phyloP scores from a whole-genome alignment of 2,113 vertebrate species.

The Phylloscopus trochilus region DNA sequence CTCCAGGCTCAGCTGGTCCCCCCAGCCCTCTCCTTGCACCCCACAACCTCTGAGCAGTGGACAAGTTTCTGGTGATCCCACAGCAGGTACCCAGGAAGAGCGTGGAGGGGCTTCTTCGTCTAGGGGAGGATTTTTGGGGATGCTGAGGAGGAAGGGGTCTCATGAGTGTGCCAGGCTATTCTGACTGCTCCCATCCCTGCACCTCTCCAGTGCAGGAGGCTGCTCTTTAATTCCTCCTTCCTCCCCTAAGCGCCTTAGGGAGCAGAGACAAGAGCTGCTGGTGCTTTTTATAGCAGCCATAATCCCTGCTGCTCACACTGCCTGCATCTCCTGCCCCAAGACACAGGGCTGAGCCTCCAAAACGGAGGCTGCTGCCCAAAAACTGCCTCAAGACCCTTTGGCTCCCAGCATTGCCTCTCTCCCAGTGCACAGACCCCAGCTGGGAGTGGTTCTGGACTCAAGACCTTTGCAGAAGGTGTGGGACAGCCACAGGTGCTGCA shows the following conservation, averaged over 20 bases:
- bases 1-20: background rate
- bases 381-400: fast-evolving
- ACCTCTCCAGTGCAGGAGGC: background rate
- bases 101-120: background rate
- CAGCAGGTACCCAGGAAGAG: background rate
- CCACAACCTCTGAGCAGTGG: background rate
- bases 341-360: background rate
- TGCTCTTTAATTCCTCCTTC: conserved; percentile 47
- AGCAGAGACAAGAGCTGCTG: background rate
- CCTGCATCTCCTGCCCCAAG: background rate
- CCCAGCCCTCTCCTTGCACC: background rate
- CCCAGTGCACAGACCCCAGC: background rate
- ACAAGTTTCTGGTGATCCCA: background rate
- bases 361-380: background rate
- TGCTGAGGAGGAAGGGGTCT: background rate
- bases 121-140: background rate
- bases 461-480: background rate
- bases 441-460: background rate
- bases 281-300: conserved; percentile 45
- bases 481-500: background rate
- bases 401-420: background rate
- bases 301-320: background rate
- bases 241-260: conserved; percentile 49
- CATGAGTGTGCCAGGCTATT: background rate
- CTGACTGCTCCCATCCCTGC: background rate